These are phyloP conservation scores for Porphyrio hochstetteri DNA, from an alignment of 2,113 vertebrate genomes.

Conservation along the genomic window DNA sequence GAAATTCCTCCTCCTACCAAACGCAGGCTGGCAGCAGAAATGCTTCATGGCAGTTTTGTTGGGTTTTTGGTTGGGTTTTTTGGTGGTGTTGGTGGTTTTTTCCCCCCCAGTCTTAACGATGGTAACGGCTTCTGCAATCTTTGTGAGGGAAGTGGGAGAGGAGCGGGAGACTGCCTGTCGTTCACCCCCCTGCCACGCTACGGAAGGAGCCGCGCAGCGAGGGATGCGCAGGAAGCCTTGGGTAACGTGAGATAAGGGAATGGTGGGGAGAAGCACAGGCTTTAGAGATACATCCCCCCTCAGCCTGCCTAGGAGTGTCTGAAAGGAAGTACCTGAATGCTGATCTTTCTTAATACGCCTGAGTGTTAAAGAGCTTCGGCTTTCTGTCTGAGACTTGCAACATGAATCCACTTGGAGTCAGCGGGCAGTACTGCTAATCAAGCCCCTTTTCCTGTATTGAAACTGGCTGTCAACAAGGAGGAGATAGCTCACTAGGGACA, in stretches of 20 bases:
- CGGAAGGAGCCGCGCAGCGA: fast-evolving
- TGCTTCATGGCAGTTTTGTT: neutral
- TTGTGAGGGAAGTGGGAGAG: neutral
- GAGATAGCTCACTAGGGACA: neutral
- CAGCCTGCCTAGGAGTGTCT: neutral
- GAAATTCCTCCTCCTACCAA: constrained; percentile 27
- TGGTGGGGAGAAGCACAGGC: neutral
- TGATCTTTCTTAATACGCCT: neutral
- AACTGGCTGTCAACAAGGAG: neutral
- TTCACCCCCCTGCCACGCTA: neutral
- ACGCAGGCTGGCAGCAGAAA: constrained; percentile 32
- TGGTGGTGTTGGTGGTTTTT: too few relatives aligned
- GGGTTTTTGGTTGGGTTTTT: too few relatives aligned
- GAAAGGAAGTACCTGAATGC: neutral
- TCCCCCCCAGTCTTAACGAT: neutral
- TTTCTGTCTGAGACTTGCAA: neutral
- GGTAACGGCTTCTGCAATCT: neutral
- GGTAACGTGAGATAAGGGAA: constrained; percentile 8
- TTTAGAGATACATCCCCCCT: neutral
- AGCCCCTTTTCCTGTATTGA: neutral
- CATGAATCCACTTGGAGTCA: neutral
- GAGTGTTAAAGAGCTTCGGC: neutral
- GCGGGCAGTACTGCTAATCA: neutral
- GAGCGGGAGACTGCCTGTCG: neutral
- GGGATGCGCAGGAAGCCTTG: neutral